Evolutionary conservation across 2,888 invertebrate genomes (phyloP), one percentile per base, ranked within the genome.

Genomic region (Orthosia cruda): DNA sequence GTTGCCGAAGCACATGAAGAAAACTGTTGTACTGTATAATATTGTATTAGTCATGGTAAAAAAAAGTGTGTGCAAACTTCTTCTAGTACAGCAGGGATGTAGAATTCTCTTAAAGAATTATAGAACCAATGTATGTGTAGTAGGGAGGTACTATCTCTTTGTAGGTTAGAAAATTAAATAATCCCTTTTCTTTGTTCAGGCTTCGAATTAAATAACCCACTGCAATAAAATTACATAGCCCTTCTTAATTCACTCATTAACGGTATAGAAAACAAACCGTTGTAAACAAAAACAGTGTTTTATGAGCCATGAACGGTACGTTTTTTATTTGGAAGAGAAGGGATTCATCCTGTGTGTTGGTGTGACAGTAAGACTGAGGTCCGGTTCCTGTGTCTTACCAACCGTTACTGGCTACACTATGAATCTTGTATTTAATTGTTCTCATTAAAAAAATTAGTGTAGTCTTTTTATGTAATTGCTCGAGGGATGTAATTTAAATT

Each of bases 211-310:
- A 74, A 65, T 76, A 76, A 69, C 55, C 55, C 32, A 55, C 75
- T 74, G 45, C 81, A 78, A 81, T 63, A 20, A 23, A 49, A 76
- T 78, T 81, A 81, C 18, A 69, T 23, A 82, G 26, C 61, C 64
- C 61, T 47, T 54, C 61, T 40, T 69, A 65, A 65, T 80, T 81
- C 18, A 65, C 70, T 82, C 65, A 80, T 82, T 70, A 77, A 54
- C 16, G 70, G 23, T 16, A 63, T 66, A 54, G 70, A 77, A 77
- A 82, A 69, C 69, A 70, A 70, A 57, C 55, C 52, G 49, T 70
- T 80, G 49, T 63, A 13, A 70, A 82, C 70, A 82, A 62, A 76
- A 66, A 70, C 77, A 70, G 70, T 77, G 83, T 62, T 77, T 80
- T 77, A 80, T 82, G 52, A 77, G 65, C 71, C 80, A 58, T 82